Percentiles rank a stretch among this genome's conserved stretches.
Evolutionary conservation across 2,888 invertebrate genomes (phyloP).

Genomic region (Athalia cordata): DNA sequence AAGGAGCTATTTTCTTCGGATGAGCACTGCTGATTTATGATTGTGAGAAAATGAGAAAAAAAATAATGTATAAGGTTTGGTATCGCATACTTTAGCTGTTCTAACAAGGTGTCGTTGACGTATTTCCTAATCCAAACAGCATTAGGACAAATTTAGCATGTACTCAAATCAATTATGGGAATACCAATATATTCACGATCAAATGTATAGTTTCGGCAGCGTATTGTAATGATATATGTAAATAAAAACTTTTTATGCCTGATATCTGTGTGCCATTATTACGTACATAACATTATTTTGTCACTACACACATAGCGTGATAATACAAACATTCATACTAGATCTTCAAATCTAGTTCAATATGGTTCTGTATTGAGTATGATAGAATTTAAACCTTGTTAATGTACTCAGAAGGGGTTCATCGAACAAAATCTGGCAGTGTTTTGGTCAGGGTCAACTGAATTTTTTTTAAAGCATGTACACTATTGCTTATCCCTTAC

Average conservation of each 20-base stretch:
- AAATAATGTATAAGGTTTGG: neutral
- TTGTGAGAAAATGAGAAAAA: neutral
- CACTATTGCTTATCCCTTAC: neutral
- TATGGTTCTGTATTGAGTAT: neutral
- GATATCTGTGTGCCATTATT: conserved; percentile 2
- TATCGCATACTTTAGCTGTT: neutral
- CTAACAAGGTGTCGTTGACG: neutral
- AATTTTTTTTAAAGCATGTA: neutral
- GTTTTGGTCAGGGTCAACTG: neutral
- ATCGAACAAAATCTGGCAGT: conserved; percentile 19
- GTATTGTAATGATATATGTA: neutral
- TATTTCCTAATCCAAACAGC: neutral
- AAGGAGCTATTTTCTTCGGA: neutral
- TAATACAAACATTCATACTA: conserved; percentile 19
- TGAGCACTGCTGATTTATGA: neutral
- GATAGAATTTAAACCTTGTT: neutral
- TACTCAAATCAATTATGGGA: neutral
- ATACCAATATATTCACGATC: neutral
- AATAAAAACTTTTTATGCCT: neutral
- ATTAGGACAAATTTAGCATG: neutral
- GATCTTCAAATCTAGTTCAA: neutral
- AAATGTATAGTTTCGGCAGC: neutral
- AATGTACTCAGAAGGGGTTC: neutral
- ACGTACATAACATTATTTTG: neutral
- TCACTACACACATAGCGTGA: neutral